Conservation (phyloP, 2,888 invertebrate genomes). For the Erebia epiphron region DNA sequence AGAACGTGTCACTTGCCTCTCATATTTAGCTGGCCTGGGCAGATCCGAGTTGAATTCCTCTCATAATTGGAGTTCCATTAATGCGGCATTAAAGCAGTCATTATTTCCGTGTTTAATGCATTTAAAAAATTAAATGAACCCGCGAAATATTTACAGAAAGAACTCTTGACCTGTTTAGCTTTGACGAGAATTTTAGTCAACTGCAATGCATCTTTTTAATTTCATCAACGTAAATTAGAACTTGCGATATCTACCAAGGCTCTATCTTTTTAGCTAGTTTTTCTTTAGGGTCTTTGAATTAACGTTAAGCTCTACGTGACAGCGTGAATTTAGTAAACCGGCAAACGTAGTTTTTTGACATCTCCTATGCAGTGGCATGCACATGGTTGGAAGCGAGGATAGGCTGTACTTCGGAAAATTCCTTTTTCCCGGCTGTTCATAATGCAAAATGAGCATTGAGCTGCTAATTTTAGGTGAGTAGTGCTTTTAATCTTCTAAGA, state of each 20-base stretch:
- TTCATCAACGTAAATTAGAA: not conserved
- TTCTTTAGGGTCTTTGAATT: no score
- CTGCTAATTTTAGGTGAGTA: no score
- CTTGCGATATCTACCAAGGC: not conserved
- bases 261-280: no score
- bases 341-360: no score
- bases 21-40: conserved; percentile 22
- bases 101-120: conserved; percentile 29
- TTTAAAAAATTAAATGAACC: conserved; percentile 29
- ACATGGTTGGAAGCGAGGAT: no score
- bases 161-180: conserved; percentile 22
- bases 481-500: no score
- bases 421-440: no score
- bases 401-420: no score
- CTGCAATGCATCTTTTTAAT: not conserved
- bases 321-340: no score
- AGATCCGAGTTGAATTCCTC: conserved; percentile 33
- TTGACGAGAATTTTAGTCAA: conserved; percentile 3
- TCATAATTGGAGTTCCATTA: conserved; percentile 48
- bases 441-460: no score
- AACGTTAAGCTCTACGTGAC: no score
- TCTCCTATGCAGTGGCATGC: no score
- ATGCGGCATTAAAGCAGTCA: conserved; percentile 28
- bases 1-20: not conserved
- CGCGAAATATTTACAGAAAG: conserved; percentile 17